Evolutionary conservation across 2,113 vertebrate genomes (phyloP).

Genomic region (Ia io): DNA sequence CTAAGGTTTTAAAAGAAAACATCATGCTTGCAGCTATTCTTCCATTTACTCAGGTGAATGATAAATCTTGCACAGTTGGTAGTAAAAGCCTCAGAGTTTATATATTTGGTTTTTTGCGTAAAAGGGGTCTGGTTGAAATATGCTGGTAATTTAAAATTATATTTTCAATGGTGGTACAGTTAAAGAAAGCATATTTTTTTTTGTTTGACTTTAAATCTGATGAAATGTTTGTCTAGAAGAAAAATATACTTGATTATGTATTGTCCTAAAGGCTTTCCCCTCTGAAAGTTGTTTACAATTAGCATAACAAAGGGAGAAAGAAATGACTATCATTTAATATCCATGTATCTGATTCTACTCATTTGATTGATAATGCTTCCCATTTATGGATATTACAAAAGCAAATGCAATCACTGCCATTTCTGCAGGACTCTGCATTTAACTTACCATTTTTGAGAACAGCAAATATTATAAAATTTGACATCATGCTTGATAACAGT

Average conservation of each 20-base stretch:
- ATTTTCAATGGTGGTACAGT: background rate
- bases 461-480: constrained; percentile 21
- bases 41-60: background rate
- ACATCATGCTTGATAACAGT: constrained; percentile 3
- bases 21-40: background rate
- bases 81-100: background rate
- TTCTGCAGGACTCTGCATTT: background rate
- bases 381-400: background rate
- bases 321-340: background rate
- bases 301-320: background rate
- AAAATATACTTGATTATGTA: background rate
- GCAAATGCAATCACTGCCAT: background rate
- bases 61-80: constrained; percentile 14
- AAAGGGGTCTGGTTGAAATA: constrained; percentile 12
- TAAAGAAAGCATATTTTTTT: background rate
- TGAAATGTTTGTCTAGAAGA: constrained; percentile 15
- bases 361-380: background rate
- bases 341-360: background rate
- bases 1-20: background rate
- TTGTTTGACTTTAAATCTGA: background rate
- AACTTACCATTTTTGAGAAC: background rate
- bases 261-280: background rate
- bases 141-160: background rate
- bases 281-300: background rate
- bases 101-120: background rate